phyloP scores from a whole-genome alignment of 2,888 invertebrate genomes.

The Brachylomia viminalis region DNA sequence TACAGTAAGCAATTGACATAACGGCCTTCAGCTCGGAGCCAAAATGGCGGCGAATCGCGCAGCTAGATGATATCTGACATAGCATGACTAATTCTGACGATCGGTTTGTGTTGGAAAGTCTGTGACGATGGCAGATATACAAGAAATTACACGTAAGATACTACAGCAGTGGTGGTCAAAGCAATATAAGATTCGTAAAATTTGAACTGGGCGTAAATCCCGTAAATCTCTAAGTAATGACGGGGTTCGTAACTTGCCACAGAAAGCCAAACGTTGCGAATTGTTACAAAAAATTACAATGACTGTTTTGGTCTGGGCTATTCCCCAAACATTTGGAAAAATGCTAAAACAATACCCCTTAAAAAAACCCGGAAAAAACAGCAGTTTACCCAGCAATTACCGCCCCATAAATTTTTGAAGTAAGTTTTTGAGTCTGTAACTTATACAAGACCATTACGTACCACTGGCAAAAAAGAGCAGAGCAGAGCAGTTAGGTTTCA shows the following conservation, averaged over 20 bases:
- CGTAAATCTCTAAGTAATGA: slow-evolving; percentile 1
- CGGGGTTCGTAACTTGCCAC: neutral
- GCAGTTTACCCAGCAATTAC: too few relatives aligned
- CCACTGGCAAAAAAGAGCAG: too few relatives aligned
- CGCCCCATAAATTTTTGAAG: too few relatives aligned
- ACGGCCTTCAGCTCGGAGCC: slow-evolving; percentile 68
- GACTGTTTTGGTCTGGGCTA: neutral
- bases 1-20: slow-evolving; percentile 65
- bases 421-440: too few relatives aligned
- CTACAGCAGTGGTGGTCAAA: neutral
- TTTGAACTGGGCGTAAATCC: neutral
- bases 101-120: slow-evolving; percentile 56
- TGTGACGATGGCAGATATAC: slow-evolving; percentile 29
- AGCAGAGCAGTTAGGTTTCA: too few relatives aligned
- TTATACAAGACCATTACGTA: too few relatives aligned
- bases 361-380: too few relatives aligned
- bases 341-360: slow-evolving; percentile 68
- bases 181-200: neutral
- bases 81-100: slow-evolving; percentile 55
- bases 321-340: slow-evolving; percentile 61
- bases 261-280: neutral
- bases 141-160: slow-evolving; percentile 1
- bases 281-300: neutral
- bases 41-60: slow-evolving; percentile 50
- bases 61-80: slow-evolving; percentile 48